Conservation (phyloP, 2,888 invertebrate genomes). For the Sarcophaga rosellei region DNA sequence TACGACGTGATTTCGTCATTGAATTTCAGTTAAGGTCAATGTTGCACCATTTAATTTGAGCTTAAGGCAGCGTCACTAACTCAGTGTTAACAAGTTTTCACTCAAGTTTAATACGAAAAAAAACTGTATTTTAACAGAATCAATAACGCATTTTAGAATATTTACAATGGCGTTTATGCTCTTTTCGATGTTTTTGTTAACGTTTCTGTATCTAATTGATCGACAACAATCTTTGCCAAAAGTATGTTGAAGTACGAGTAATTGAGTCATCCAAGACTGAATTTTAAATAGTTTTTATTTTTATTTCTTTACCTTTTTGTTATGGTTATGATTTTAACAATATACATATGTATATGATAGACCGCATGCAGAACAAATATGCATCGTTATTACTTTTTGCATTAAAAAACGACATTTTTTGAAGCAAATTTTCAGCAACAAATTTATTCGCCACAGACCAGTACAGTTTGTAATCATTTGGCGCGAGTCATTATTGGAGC, state of each 20-base stretch:
- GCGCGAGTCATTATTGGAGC: no score
- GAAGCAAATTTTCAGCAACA: no score
- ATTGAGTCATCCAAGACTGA: conserved; percentile 51
- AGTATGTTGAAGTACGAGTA: conserved; percentile 34
- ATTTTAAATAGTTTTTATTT: background rate
- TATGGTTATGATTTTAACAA: no score
- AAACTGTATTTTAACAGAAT: no score
- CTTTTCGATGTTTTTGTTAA: background rate
- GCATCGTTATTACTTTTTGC: no score
- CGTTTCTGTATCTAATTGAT: background rate
- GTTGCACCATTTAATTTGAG: conserved; percentile 64
- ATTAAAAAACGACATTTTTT: no score
- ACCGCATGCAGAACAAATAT: no score
- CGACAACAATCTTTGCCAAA: conserved; percentile 55
- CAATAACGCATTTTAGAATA: no score
- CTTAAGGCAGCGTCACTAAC: conserved; percentile 64
- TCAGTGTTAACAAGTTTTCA: conserved; percentile 67
- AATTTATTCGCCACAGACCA: no score
- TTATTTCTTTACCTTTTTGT: background rate
- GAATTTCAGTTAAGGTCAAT: conserved; percentile 67
- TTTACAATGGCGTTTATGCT: no score
- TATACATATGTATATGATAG: no score
- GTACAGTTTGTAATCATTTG: no score
- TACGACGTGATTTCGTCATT: conserved; percentile 64
- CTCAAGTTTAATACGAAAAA: conserved; percentile 28